Evolutionary conservation across 1,140 invertebrate genomes (phyloP).

Genomic region (Ditylenchus dipsaci): DNA sequence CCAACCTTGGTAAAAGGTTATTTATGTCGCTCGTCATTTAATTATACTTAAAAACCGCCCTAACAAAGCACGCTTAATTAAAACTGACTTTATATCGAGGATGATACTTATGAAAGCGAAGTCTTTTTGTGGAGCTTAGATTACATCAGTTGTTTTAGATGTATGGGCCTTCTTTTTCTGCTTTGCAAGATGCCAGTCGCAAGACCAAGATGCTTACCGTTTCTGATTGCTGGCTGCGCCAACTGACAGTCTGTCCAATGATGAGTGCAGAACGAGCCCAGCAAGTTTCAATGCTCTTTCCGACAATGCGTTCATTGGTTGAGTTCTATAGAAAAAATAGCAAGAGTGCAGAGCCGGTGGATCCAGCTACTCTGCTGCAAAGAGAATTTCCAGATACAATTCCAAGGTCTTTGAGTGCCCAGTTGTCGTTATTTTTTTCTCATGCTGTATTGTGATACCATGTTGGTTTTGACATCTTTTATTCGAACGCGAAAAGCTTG

Average conservation of each 20-base stretch:
- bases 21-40: too few relatives aligned
- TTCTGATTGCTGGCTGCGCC: conserved; percentile 42
- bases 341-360: not conserved
- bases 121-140: too few relatives aligned
- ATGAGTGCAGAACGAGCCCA: conserved; percentile 39
- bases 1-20: conserved; percentile 3
- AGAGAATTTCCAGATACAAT: not conserved
- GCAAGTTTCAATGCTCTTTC: conserved; percentile 29
- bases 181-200: conserved; percentile 39
- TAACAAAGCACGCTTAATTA: too few relatives aligned
- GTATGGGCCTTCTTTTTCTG: conserved; percentile 34
- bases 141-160: too few relatives aligned
- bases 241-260: conserved; percentile 45
- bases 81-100: too few relatives aligned
- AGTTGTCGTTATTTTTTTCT: not conserved
- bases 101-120: too few relatives aligned
- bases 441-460: too few relatives aligned
- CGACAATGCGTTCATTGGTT: conserved; percentile 35
- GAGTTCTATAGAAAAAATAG: conserved; percentile 32
- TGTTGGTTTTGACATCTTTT: too few relatives aligned
- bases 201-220: conserved; percentile 36
- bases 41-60: too few relatives aligned
- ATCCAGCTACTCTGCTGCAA: not conserved
- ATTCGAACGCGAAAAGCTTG: too few relatives aligned
- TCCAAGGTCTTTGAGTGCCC: conserved; percentile 4